A percentile compares a stretch with the other conserved stretches of the same genome.
phyloP scores from a whole-genome alignment of 2,888 invertebrate genomes.

The Seira ritae region DNA sequence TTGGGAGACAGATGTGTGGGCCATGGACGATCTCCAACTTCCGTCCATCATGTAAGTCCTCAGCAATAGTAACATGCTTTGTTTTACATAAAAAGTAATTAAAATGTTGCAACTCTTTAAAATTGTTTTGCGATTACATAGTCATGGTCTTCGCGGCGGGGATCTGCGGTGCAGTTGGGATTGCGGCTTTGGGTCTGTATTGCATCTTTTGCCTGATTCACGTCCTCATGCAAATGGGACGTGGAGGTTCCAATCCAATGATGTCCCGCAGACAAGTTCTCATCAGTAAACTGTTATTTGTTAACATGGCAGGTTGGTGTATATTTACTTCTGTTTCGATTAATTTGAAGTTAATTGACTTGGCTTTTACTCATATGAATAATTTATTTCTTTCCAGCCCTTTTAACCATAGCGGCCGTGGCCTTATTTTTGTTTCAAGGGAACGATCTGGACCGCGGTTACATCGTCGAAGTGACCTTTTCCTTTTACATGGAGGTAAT shows the following conservation, averaged over 20 bases:
- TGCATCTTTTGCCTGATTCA: constrained; percentile 88
- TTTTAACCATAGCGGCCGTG: constrained; percentile 88
- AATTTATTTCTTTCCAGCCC: constrained; percentile 79
- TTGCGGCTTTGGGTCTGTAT: constrained; percentile 84
- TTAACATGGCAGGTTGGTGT: constrained; percentile 85
- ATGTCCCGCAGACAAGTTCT: constrained; percentile 78
- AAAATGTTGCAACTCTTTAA: too few species aligned
- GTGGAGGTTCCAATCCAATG: constrained; percentile 23
- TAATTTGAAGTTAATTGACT: background rate
- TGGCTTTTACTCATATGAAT: background rate
- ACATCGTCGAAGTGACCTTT: constrained; percentile 85
- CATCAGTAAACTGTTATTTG: constrained; percentile 86
- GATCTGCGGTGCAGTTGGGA: constrained; percentile 85
- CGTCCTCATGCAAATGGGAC: constrained; percentile 88
- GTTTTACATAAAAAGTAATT: too few species aligned
- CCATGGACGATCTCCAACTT: constrained; percentile 84
- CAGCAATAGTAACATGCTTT: too few species aligned
- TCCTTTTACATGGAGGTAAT: constrained; percentile 89
- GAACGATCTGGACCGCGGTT: constrained; percentile 86
- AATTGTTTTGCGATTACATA: constrained; percentile 77
- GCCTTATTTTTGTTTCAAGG: constrained; percentile 90
- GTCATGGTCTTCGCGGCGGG: constrained; percentile 90
- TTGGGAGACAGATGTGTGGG: constrained; percentile 90
- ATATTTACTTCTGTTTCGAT: background rate
- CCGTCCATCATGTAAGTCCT: constrained; percentile 83